Percentiles rank a stretch among this genome's conserved stretches.
Evolutionary conservation across 2,113 vertebrate species (phyloP).

Genomic region (Carollia perspicillata): DNA sequence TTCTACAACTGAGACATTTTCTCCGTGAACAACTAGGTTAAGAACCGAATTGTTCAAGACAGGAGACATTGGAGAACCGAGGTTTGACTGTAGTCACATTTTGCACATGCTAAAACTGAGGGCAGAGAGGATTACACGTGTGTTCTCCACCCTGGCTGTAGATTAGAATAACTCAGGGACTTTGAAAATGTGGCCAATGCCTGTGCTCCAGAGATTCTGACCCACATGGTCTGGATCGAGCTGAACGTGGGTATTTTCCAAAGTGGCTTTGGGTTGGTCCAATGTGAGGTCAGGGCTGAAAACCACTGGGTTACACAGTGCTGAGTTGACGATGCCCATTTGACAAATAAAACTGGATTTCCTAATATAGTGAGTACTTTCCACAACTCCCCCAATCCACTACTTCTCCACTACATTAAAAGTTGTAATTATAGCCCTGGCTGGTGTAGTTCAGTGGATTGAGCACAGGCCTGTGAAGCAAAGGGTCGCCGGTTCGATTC

Average conservation of each 20-base stretch:
- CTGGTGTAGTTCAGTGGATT: too few species aligned
- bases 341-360: not conserved
- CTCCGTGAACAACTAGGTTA: too few species aligned
- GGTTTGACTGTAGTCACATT: not conserved
- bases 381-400: not conserved
- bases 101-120: not conserved
- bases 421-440: not conserved
- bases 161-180: not conserved
- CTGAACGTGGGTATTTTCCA: not conserved
- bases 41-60: too few species aligned
- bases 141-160: not conserved
- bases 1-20: too few species aligned
- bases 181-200: not conserved
- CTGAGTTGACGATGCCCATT: not conserved
- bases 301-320: not conserved
- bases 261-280: not conserved
- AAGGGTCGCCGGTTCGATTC: too few species aligned
- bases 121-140: not conserved
- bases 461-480: too few species aligned
- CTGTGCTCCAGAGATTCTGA: not conserved
- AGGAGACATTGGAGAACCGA: too few species aligned
- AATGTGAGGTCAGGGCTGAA: not conserved
- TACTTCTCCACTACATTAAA: not conserved
- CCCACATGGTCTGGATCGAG: not conserved
- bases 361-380: not conserved